Percentiles rank a stretch among this genome's conserved stretches.
Evolutionary conservation across 2,797 vertebrate genomes (phyloP).

Genomic region (Microctenopoma steveboyesi): DNA sequence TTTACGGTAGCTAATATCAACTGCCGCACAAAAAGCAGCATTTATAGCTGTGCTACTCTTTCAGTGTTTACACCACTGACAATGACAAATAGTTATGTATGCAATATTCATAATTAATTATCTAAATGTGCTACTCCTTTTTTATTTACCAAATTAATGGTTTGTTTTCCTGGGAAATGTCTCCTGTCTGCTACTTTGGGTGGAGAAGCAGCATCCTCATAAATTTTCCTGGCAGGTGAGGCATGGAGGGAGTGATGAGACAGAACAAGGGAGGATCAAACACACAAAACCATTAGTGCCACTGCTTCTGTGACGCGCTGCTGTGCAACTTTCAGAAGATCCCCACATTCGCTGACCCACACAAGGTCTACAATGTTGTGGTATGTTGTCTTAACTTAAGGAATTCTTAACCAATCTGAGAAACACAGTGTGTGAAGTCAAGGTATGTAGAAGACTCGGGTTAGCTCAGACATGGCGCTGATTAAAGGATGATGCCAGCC

Average conservation of each 20-base stretch:
- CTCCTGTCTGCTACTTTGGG: constrained; percentile 56
- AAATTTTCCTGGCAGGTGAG: constrained; percentile 72
- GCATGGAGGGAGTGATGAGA: constrained; percentile 66
- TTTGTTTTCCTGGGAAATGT: constrained; percentile 78
- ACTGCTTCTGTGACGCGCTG: constrained; percentile 32
- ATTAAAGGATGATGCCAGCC: no score
- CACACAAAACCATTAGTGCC: constrained; percentile 65
- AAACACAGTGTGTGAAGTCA: no score
- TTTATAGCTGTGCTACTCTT: constrained; percentile 15
- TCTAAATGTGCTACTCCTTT: constrained; percentile 67
- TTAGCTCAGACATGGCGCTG: no score
- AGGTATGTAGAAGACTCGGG: no score
- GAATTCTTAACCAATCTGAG: neutral
- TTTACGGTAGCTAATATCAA: constrained; percentile 37
- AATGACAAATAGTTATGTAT: constrained; percentile 51
- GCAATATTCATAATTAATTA: constrained; percentile 75
- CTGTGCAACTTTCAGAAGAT: constrained; percentile 37
- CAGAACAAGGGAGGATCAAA: constrained; percentile 65
- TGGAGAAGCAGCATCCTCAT: constrained; percentile 62
- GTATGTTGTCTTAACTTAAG: neutral
- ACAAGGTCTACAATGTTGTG: constrained; percentile 8
- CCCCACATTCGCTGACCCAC: constrained; percentile 19
- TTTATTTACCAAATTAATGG: constrained; percentile 79
- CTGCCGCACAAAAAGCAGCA: constrained; percentile 37
- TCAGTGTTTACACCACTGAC: constrained; percentile 48